Evolutionary conservation across 2,113 vertebrate genomes (phyloP).

Genomic region (Brachypteracias leptosomus): DNA sequence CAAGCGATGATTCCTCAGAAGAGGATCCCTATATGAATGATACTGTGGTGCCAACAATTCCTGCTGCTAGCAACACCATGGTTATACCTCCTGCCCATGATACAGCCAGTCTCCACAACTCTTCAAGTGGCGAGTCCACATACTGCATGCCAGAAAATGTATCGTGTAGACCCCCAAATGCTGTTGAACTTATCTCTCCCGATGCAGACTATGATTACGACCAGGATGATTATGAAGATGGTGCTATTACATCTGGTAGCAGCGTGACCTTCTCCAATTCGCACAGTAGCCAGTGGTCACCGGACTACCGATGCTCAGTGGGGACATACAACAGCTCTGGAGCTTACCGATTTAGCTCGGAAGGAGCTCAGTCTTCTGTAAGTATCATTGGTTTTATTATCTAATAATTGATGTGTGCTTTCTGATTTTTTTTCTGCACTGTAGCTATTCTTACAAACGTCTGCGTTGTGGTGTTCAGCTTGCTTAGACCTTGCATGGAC

Average conservation of each 20-base stretch:
- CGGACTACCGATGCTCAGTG: slow-evolving; percentile 87
- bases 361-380: slow-evolving; percentile 95
- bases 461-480: background rate
- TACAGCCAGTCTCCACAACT: slow-evolving; percentile 67
- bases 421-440: too few species aligned
- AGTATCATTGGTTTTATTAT: slow-evolving; percentile 38
- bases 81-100: slow-evolving; percentile 58
- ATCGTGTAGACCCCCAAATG: slow-evolving; percentile 68
- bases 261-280: slow-evolving; percentile 88
- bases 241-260: slow-evolving; percentile 86
- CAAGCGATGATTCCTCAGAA: slow-evolving; percentile 95
- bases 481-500: background rate
- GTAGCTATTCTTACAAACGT: background rate
- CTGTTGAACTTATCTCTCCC: slow-evolving; percentile 83
- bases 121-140: slow-evolving; percentile 79
- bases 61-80: slow-evolving; percentile 43
- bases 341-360: slow-evolving; percentile 91
- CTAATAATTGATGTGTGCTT: background rate
- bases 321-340: slow-evolving; percentile 94
- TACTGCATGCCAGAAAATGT: slow-evolving; percentile 80
- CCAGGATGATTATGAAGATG: slow-evolving; percentile 90
- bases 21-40: slow-evolving; percentile 97
- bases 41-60: slow-evolving; percentile 72
- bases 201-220: slow-evolving; percentile 91
- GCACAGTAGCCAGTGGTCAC: slow-evolving; percentile 88